These are phyloP conservation scores for Rhyacophila brunnea DNA, from an alignment of 1,140 invertebrate species.

Conservation along the genomic window DNA sequence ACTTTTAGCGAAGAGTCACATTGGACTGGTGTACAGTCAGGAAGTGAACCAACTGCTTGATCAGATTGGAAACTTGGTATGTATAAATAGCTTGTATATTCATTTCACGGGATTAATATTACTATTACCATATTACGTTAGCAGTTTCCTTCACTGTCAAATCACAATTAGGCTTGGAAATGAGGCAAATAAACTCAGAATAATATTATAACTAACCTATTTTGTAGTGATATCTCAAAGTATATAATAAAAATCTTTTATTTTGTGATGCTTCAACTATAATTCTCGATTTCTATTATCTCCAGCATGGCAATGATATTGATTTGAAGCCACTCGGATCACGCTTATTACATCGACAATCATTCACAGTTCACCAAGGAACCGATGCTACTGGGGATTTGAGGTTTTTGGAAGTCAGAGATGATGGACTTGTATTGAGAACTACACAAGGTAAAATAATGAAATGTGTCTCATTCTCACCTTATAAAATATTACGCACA, in stretches of 20 bases:
- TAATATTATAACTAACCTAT: slow-evolving; percentile 11
- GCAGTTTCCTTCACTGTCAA: not conserved
- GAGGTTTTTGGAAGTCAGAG: slow-evolving; percentile 96
- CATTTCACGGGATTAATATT: too few relatives aligned
- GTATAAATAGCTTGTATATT: too few relatives aligned
- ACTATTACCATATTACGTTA: not conserved
- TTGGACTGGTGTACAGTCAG: slow-evolving; percentile 95
- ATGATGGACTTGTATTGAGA: slow-evolving; percentile 93
- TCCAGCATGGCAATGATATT: slow-evolving; percentile 92
- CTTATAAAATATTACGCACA: too few relatives aligned
- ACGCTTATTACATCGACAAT: slow-evolving; percentile 91
- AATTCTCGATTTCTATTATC: slow-evolving; percentile 27
- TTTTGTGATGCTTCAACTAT: too few relatives aligned
- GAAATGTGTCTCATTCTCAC: too few relatives aligned
- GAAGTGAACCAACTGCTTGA: slow-evolving; percentile 96
- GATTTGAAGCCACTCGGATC: slow-evolving; percentile 91
- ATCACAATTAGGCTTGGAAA: slow-evolving; percentile 2
- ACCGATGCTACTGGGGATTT: slow-evolving; percentile 87
- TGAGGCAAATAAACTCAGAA: not conserved
- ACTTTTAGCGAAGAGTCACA: slow-evolving; percentile 95
- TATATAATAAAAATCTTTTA: not conserved
- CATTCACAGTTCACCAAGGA: slow-evolving; percentile 96
- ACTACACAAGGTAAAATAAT: slow-evolving; percentile 84
- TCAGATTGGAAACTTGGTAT: slow-evolving; percentile 91
- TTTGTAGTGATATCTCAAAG: not conserved